Evolutionary conservation across 2,888 invertebrate genomes (phyloP), one percentile per base, ranked within the genome.

Genomic region (Caenorhabditis virilis): DNA sequence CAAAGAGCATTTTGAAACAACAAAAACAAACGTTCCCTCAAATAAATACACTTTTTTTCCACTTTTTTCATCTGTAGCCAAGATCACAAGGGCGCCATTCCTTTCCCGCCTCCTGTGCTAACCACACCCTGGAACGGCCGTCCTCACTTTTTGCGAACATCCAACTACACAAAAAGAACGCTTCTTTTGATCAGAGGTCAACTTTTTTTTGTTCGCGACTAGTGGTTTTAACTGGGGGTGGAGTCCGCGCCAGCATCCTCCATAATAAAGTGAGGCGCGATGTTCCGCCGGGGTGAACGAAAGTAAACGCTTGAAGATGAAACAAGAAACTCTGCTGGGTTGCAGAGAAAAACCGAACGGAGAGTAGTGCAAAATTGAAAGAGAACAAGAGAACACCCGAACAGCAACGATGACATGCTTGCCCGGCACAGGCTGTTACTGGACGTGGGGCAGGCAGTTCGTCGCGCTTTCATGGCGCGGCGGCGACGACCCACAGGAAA

Each of bases 391-490:
- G 64, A 64, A 64, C 64, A 51, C 47, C 36, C 58, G 63, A 64
- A 64, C 63, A 64, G n/a, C n/a, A n/a, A 58, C 47, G 50, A 6
- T 35, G 46, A n/a, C n/a, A n/a, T n/a, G n/a, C n/a, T 41, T 49
- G 63, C 47, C 64, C 55, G 55, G 64, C 58, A 64, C 64, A 9
- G 58, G 22, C 50, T 64, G 64, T 55, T 59, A 64, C 64, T 55
- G 51, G 46, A 23, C 52, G 38, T 33, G 56, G 52, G 46, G 35
- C 27, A 23, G 38, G 45, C 36, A 33, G 49, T 41, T 30, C 13
- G 30, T n/a, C n/a, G n/a, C n/a, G n/a, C n/a, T n/a, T n/a, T n/a
- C n/a, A n/a, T n/a, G 52, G 58, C 58, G 58, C 52, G 36, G 52
- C 38, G 35, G 23, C 48, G 22, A 42, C 38, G 41, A 43, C n/a